Evolutionary conservation across 2,113 vertebrate genomes (phyloP).

Genomic region (Fulmarus glacialis): DNA sequence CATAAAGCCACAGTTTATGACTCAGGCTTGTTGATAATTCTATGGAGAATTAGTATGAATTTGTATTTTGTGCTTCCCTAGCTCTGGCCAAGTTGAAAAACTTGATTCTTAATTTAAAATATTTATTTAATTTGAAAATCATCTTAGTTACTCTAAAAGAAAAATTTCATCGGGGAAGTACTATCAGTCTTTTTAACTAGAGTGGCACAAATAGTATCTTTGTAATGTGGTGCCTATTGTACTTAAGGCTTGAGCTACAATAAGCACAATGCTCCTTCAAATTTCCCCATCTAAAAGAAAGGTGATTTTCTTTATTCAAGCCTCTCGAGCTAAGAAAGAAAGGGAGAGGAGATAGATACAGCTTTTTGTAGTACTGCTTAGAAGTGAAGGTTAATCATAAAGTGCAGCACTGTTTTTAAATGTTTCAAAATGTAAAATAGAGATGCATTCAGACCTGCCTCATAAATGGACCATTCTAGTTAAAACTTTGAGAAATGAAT

Average conservation of each 20-base stretch:
- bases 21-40: not conserved
- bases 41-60: not conserved
- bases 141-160: not conserved
- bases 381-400: constrained; percentile 51
- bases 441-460: constrained; percentile 43
- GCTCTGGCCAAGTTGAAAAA: not conserved
- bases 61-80: not conserved
- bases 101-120: not conserved
- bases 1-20: not conserved
- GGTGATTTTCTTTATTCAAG: constrained; percentile 48
- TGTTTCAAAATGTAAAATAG: constrained; percentile 50
- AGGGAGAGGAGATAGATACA: constrained; percentile 33
- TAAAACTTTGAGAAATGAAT: constrained; percentile 62
- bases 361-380: constrained; percentile 13
- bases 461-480: constrained; percentile 35
- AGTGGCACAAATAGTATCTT: not conserved
- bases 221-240: not conserved
- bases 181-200: not conserved
- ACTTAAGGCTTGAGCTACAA: constrained; percentile 28
- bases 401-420: constrained; percentile 56
- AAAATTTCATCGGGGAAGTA: not conserved
- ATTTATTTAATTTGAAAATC: not conserved
- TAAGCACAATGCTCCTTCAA: constrained; percentile 49
- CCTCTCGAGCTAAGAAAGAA: not conserved
- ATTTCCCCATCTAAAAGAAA: not conserved